Evolutionary conservation across 2,888 invertebrate genomes (phyloP).

Genomic region (Nebria salina): DNA sequence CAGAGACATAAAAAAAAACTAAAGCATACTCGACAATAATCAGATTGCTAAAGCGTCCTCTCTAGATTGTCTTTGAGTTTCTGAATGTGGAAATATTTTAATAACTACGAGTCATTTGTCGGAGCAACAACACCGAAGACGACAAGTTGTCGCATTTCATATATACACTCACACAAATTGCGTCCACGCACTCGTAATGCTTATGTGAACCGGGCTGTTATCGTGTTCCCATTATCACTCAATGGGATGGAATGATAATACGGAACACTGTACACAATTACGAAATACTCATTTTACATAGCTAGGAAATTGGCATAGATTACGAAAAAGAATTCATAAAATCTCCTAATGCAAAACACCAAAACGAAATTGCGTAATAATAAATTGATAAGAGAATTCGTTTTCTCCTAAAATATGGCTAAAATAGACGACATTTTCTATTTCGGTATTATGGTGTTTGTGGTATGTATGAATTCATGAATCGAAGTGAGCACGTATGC

Average conservation of each 20-base stretch:
- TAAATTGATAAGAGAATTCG: no score
- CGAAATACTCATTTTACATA: neutral
- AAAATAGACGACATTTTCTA: neutral
- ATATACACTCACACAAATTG: conserved; percentile 4
- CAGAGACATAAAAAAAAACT: conserved; percentile 2
- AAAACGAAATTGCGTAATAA: no score
- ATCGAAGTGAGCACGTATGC: conserved; percentile 29
- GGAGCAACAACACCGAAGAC: neutral
- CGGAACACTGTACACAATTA: conserved; percentile 28
- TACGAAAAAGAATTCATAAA: no score
- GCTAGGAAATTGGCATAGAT: neutral
- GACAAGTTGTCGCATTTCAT: neutral
- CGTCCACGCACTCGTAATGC: conserved; percentile 15
- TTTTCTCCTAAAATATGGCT: no score
- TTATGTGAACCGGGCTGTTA: conserved; percentile 43
- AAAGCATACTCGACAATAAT: neutral
- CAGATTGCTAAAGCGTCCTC: no score
- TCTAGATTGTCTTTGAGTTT: neutral
- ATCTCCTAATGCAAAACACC: no score
- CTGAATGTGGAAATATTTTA: conserved; percentile 3
- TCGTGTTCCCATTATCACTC: conserved; percentile 46
- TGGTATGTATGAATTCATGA: conserved; percentile 23
- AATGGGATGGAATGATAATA: conserved; percentile 45
- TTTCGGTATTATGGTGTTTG: neutral
- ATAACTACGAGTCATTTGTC: neutral